phyloP scores from a whole-genome alignment of 2,888 invertebrate species.

The Melitaea athalia region DNA sequence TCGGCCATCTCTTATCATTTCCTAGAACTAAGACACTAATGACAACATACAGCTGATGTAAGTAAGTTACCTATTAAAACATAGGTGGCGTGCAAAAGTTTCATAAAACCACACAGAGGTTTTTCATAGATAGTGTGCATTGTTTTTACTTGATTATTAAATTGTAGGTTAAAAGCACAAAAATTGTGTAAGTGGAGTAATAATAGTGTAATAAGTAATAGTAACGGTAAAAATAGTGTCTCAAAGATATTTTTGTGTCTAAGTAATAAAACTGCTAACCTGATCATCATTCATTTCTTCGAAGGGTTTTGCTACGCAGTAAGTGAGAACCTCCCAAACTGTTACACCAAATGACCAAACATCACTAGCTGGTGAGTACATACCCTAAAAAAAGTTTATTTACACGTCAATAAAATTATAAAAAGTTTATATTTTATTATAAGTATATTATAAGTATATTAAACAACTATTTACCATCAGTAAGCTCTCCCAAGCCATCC shows the following conservation, averaged over 20 bases:
- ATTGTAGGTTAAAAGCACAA: no score
- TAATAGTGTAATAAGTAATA: not conserved
- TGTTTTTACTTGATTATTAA: no score
- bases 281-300: slow-evolving; percentile 92
- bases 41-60: no score
- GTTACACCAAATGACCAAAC: slow-evolving; percentile 96
- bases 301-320: slow-evolving; percentile 90
- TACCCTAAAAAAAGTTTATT: slow-evolving; percentile 83
- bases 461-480: slow-evolving; percentile 83
- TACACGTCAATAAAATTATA: slow-evolving; percentile 10
- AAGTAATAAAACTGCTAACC: slow-evolving; percentile 64
- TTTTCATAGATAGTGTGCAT: no score
- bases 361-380: slow-evolving; percentile 93
- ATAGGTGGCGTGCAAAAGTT: no score
- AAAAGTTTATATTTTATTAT: slow-evolving; percentile 16
- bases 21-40: no score
- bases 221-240: no score
- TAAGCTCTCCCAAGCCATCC: slow-evolving; percentile 97
- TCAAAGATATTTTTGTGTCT: not conserved
- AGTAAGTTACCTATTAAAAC: no score
- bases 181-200: no score
- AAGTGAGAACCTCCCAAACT: slow-evolving; percentile 93
- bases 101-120: no score
- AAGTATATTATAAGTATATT: slow-evolving; percentile 15
- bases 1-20: no score